Evolutionary conservation across 1,140 invertebrate species (phyloP).

Genomic region (Nylanderia fulva): DNA sequence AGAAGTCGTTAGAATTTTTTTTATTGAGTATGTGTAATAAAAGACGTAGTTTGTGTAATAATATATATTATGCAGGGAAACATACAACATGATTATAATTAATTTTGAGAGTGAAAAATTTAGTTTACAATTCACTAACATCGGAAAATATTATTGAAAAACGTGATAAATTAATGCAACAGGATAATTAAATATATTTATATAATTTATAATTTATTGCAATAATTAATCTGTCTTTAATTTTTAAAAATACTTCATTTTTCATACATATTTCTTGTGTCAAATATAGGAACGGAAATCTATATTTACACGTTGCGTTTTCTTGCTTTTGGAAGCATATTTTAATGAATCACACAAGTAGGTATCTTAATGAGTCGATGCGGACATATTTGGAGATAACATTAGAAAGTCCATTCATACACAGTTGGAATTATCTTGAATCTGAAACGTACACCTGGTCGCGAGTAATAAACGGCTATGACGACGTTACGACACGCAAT

Average conservation of each 20-base stretch:
- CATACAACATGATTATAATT: neutral
- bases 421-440: constrained; percentile 49
- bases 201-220: neutral
- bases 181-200: constrained; percentile 9
- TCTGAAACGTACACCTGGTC: constrained; percentile 55
- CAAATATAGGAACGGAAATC: neutral
- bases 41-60: neutral
- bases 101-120: neutral
- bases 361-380: too few species aligned
- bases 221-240: neutral
- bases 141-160: neutral
- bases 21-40: neutral
- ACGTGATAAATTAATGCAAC: neutral
- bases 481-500: constrained; percentile 68
- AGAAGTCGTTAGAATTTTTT: neutral
- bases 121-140: neutral
- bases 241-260: neutral
- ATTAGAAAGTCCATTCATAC: constrained; percentile 21
- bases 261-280: neutral
- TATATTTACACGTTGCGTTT: neutral
- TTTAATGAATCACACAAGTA: neutral
- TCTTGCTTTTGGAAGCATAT: neutral
- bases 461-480: constrained; percentile 61
- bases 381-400: neutral
- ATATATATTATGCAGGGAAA: neutral